Conservation (phyloP, 2,888 invertebrate genomes). For the Oxyscelio sp. region DNA sequence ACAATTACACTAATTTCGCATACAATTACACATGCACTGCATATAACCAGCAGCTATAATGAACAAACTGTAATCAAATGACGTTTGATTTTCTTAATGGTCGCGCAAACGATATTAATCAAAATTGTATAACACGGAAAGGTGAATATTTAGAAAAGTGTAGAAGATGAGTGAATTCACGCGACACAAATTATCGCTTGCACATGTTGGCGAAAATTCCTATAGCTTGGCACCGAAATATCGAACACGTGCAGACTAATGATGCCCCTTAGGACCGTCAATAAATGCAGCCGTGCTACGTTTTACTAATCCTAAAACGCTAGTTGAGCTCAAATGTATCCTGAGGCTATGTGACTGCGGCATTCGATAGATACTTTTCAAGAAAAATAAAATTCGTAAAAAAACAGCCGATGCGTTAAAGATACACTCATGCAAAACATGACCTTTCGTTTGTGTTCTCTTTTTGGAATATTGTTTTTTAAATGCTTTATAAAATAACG, state of each 20-base stretch:
- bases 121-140: constrained; percentile 23
- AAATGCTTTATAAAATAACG: too few species aligned
- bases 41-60: constrained; percentile 6
- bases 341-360: constrained; percentile 61
- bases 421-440: constrained; percentile 26
- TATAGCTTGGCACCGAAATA: constrained; percentile 64
- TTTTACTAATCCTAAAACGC: constrained; percentile 64
- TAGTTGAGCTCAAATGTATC: constrained; percentile 46
- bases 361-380: constrained; percentile 38
- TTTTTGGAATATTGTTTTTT: too few species aligned
- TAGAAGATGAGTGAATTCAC: constrained; percentile 46
- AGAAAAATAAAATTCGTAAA: constrained; percentile 17
- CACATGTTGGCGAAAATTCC: constrained; percentile 60
- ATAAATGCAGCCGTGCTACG: constrained; percentile 64
- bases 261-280: constrained; percentile 71
- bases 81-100: constrained; percentile 15
- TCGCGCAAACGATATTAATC: constrained; percentile 21
- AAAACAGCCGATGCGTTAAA: background rate
- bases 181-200: constrained; percentile 65
- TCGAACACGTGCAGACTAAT: constrained; percentile 76
- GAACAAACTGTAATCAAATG: constrained; percentile 13
- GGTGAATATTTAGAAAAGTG: constrained; percentile 29
- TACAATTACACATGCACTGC: constrained; percentile 14
- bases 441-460: too few species aligned
- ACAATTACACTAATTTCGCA: constrained; percentile 37